Evolutionary conservation across 2,797 vertebrate species (phyloP).

Genomic region (Gymnodraco acuticeps): DNA sequence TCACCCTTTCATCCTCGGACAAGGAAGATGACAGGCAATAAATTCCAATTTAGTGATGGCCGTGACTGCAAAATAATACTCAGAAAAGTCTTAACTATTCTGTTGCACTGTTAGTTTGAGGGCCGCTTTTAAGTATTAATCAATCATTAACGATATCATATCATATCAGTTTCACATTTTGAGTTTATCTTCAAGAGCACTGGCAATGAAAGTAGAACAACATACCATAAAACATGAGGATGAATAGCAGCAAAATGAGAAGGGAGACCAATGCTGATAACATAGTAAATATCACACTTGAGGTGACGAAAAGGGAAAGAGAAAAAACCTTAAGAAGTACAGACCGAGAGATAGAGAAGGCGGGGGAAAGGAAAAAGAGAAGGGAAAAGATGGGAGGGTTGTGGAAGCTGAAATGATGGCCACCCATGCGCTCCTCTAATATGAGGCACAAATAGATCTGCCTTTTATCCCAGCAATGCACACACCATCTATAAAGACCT

Average conservation of each 20-base stretch:
- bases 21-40: conserved; percentile 26
- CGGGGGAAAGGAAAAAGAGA: conserved; percentile 10
- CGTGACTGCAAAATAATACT: background rate
- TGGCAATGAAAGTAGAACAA: background rate
- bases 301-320: conserved; percentile 6
- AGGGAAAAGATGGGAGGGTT: conserved; percentile 14
- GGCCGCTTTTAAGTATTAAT: conserved; percentile 2
- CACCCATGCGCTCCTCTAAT: conserved; percentile 56
- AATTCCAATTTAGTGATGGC: conserved; percentile 20
- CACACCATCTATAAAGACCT: conserved; percentile 64
- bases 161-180: background rate
- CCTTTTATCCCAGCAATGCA: conserved; percentile 68
- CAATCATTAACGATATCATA: background rate
- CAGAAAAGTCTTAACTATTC: background rate
- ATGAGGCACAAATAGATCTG: conserved; percentile 66
- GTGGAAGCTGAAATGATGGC: conserved; percentile 54
- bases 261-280: conserved; percentile 18
- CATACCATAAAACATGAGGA: background rate
- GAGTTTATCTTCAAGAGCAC: conserved; percentile 3
- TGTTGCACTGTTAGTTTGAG: background rate
- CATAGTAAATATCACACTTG: conserved; percentile 19
- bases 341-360: conserved; percentile 16
- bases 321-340: conserved; percentile 1
- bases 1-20: conserved; percentile 47
- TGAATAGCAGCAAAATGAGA: conserved; percentile 8